These are phyloP conservation scores for Galeruca laticollis DNA, from an alignment of 2,888 invertebrate species.

Conservation along the genomic window DNA sequence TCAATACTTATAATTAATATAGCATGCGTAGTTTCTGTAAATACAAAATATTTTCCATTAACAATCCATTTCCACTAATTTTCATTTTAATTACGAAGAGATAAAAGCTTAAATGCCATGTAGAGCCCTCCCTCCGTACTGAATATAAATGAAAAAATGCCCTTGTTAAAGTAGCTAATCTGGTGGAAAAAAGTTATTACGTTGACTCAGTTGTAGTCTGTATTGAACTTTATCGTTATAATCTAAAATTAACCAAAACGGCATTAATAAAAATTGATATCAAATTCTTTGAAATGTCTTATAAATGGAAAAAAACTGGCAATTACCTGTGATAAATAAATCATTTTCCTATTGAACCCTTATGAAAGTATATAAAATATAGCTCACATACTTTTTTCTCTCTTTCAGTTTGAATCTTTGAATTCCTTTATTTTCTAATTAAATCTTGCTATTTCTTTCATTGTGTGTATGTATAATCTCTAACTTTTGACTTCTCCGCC, in stretches of 20 bases:
- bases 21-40: background rate
- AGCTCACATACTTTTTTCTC: too few species aligned
- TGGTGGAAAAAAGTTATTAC: conserved; percentile 13
- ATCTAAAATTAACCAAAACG: background rate
- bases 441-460: too few species aligned
- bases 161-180: conserved; percentile 17
- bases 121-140: background rate
- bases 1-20: background rate
- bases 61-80: background rate
- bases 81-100: background rate
- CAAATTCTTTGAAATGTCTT: too few species aligned
- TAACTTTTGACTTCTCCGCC: too few species aligned
- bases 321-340: too few species aligned
- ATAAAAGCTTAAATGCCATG: conserved; percentile 1
- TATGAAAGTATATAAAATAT: too few species aligned
- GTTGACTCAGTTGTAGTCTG: conserved; percentile 2
- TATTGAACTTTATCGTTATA: background rate
- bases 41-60: background rate
- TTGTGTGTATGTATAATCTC: too few species aligned
- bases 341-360: too few species aligned
- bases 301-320: too few species aligned
- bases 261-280: too few species aligned
- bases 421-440: too few species aligned
- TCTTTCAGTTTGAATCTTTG: too few species aligned
- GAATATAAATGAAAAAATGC: conserved; percentile 5